Evolutionary conservation across 2,797 vertebrate genomes (phyloP), one percentile per base, ranked within the genome.

Genomic region (Xenentodon cancila): DNA sequence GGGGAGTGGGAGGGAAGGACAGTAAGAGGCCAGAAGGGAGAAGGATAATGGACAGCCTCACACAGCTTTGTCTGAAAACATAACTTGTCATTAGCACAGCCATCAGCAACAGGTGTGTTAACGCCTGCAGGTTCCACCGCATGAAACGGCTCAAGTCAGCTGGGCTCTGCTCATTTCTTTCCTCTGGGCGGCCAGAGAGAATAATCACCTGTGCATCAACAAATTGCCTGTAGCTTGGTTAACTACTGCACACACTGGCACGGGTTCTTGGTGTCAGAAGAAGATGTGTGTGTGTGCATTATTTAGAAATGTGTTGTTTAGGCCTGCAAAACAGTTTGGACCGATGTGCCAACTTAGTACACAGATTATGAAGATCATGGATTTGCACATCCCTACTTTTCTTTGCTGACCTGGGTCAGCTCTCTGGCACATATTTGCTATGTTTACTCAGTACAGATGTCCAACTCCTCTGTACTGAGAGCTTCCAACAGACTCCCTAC

Each of bases 1-100:
- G n/a, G 64, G 40, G 59, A 40, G 48, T 15, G 20, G 46, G 57
- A 65, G 73, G 67, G 66, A 76, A 58, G 68, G 55, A 76, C 76
- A 77, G 71, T 53, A 58, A 66, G 66, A 87, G 74, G 77, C 71
- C 79, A 86, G 69, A 77, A 72, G 84, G 80, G 81, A 83, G 71
- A 66, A 62, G 73, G 84, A 84, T 82, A 81, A 84, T 82, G 77
- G 81, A 82, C 75, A 82, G 69, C 69, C 77, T 88, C 81, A 86
- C 74, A 71, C 81, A 87, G 84, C 79, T 79, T 80, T n/a, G 77
- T 63, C 76, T 85, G 77, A 85, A 84, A 89, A 87, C 75, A 81
- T 60, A 84, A 82, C 79, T 81, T 77, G 72, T 90, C 79, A 84
- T 88, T 82, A 88, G 77, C 66, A 37, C 73, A 47, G 77, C 64